Percentiles rank a stretch among this genome's conserved stretches.
These are phyloP conservation scores for Eidolon helvum DNA, from an alignment of 2,113 vertebrate species.

Conservation along the genomic window DNA sequence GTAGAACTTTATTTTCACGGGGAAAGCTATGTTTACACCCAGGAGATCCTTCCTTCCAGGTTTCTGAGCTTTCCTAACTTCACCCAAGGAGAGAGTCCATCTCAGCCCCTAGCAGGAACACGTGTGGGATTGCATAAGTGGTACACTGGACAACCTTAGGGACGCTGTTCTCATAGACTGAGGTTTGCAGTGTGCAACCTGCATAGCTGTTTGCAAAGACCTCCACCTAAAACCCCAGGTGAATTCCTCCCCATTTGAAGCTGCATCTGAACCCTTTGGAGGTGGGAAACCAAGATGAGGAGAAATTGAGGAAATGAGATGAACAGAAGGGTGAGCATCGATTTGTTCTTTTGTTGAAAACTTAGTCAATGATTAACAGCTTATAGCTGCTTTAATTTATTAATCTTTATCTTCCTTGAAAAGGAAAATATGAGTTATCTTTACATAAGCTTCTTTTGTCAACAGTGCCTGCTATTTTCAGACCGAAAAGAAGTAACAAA, in stretches of 20 bases:
- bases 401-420: constrained; percentile 29
- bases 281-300: not conserved
- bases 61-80: not conserved
- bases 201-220: not conserved
- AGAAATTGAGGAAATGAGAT: not conserved
- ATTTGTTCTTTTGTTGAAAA: not conserved
- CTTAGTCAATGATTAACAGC: not conserved
- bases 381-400: not conserved
- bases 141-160: not conserved
- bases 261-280: not conserved
- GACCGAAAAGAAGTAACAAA: not conserved
- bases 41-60: not conserved
- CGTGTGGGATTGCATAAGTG: too few relatives aligned
- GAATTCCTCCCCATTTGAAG: not conserved
- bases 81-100: not conserved
- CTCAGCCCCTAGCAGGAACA: not conserved
- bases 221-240: not conserved
- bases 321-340: not conserved
- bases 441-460: constrained; percentile 15
- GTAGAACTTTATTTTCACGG: not conserved
- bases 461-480: constrained; percentile 27
- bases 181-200: not conserved
- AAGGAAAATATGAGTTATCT: constrained; percentile 16
- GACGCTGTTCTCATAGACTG: fast-evolving
- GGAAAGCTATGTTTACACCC: not conserved